Percentiles rank a stretch among this genome's conserved stretches.
Conservation (phyloP, 2,113 vertebrate species). For the Antidorcas marsupialis region DNA sequence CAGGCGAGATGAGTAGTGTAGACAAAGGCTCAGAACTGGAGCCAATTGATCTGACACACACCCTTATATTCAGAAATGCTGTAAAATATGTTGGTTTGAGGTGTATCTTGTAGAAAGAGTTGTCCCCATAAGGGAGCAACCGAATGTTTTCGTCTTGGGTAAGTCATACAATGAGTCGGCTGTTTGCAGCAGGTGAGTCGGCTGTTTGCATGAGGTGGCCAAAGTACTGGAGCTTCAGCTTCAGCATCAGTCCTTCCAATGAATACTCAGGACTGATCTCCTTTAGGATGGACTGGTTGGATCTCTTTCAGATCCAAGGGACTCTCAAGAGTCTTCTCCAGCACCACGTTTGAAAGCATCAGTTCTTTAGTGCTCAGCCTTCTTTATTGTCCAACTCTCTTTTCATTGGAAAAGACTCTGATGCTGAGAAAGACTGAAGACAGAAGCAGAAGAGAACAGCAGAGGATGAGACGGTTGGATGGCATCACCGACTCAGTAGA, state of each 20-base stretch:
- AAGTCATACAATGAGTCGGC: background rate
- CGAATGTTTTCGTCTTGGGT: background rate
- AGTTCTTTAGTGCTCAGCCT: background rate
- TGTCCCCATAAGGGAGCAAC: background rate
- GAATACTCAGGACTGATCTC: background rate
- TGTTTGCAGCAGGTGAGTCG: background rate
- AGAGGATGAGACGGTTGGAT: background rate
- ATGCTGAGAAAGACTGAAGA: background rate
- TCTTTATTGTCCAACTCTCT: background rate
- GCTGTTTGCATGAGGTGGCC: background rate
- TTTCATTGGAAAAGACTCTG: background rate
- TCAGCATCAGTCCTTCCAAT: background rate
- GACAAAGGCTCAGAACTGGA: background rate
- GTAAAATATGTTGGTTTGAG: background rate
- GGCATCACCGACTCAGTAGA: background rate
- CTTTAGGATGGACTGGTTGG: background rate
- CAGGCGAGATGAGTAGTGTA: accelerated
- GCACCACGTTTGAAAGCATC: background rate
- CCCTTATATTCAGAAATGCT: accelerated
- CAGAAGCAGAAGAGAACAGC: background rate
- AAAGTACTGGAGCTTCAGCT: background rate
- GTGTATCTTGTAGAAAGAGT: background rate
- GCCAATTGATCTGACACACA: accelerated
- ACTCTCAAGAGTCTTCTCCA: background rate
- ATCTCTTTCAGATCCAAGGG: background rate